phyloP scores from a whole-genome alignment of 2,797 vertebrate species.

The Argentina silus region DNA sequence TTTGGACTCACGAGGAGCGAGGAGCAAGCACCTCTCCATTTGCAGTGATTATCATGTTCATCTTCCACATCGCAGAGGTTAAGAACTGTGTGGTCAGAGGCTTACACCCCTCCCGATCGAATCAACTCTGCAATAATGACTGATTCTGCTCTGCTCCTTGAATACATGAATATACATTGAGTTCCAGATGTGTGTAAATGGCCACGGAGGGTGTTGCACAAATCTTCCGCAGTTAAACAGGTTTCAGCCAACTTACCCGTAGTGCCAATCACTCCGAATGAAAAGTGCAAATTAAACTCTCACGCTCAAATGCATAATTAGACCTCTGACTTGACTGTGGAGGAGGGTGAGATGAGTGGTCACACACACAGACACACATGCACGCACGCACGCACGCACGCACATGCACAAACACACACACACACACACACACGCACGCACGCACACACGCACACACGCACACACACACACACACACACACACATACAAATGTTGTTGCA shows the following conservation, averaged over 20 bases:
- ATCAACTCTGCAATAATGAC: conserved; percentile 10
- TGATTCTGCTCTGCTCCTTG: conserved; percentile 9
- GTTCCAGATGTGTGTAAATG: conserved; percentile 32
- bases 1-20: conserved; percentile 14
- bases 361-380: conserved; percentile 51
- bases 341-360: conserved; percentile 55
- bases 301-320: conserved; percentile 75
- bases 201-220: conserved; percentile 30
- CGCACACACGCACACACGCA: not conserved
- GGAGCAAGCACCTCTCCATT: conserved; percentile 19
- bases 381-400: conserved; percentile 32
- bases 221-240: conserved; percentile 57
- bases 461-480: conserved; percentile 2
- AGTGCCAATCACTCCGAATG: conserved; percentile 73
- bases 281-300: conserved; percentile 78
- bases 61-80: conserved; percentile 11
- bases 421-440: conserved; percentile 4
- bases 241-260: conserved; percentile 61
- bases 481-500: not conserved
- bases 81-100: conserved; percentile 8
- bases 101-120: not conserved
- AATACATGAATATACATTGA: conserved; percentile 48
- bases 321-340: conserved; percentile 69
- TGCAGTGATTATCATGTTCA: not conserved
- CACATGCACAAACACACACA: not conserved